A percentile compares a stretch with the other conserved stretches of the same genome.
Evolutionary conservation across 2,888 invertebrate genomes (phyloP).

Genomic region (Eupithecia exiguata): DNA sequence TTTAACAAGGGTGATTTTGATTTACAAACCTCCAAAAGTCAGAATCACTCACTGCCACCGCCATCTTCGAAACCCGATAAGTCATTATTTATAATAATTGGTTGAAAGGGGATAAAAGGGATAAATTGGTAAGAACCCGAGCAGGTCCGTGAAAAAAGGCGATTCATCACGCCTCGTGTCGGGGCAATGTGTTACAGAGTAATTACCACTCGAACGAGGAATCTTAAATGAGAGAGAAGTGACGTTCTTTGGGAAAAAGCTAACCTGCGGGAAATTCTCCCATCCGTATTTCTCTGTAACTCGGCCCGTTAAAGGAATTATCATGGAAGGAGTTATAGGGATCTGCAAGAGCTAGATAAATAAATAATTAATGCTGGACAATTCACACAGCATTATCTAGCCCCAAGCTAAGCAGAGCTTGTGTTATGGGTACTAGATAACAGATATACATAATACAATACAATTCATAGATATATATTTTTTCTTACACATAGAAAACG

Average conservation of each 20-base stretch:
- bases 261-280: background rate
- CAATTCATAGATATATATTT: too few species aligned
- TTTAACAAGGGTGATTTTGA: background rate
- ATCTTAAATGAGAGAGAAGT: background rate
- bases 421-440: too few species aligned
- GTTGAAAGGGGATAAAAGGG: slow-evolving; percentile 58
- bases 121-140: slow-evolving; percentile 38
- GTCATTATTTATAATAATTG: slow-evolving; percentile 78
- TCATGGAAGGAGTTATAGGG: too few species aligned
- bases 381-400: too few species aligned
- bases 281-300: too few species aligned
- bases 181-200: slow-evolving; percentile 17
- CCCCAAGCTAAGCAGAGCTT: too few species aligned
- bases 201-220: slow-evolving; percentile 12
- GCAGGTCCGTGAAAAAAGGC: slow-evolving; percentile 28
- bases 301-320: too few species aligned
- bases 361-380: too few species aligned
- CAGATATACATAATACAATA: too few species aligned
- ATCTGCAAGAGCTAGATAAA: too few species aligned
- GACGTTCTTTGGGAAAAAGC: background rate
- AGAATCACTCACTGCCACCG: slow-evolving; percentile 52
- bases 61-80: slow-evolving; percentile 61
- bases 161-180: slow-evolving; percentile 27
- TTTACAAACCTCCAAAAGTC: slow-evolving; percentile 6
- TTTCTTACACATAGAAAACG: too few species aligned